Evolutionary conservation across 1,140 invertebrate genomes (phyloP).

Genomic region (Chelonus insularis): DNA sequence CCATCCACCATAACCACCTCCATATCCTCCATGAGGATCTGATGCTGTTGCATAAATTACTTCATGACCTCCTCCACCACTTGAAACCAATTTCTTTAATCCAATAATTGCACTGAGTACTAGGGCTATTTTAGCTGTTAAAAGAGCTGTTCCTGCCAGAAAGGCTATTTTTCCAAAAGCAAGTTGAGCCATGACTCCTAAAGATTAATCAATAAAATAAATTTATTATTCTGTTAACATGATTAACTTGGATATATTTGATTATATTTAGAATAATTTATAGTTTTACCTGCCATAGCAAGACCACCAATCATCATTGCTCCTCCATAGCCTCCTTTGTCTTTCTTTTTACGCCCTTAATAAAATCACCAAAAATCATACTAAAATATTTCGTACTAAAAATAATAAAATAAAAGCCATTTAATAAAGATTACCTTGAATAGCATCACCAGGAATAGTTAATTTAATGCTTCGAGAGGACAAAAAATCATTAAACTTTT

Average conservation of each 20-base stretch:
- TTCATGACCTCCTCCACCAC: constrained; percentile 60
- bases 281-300: constrained; percentile 63
- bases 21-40: constrained; percentile 54
- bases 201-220: constrained; percentile 12
- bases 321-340: constrained; percentile 56
- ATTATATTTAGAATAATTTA: neutral
- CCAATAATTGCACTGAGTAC: constrained; percentile 68
- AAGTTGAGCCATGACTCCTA: constrained; percentile 67
- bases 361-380: constrained; percentile 25
- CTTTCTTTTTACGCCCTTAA: constrained; percentile 59
- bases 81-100: constrained; percentile 64
- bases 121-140: constrained; percentile 70
- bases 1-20: constrained; percentile 57
- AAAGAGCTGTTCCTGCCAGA: constrained; percentile 67
- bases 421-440: constrained; percentile 46
- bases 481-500: constrained; percentile 53
- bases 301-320: constrained; percentile 66
- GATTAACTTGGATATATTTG: too few species aligned
- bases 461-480: constrained; percentile 53
- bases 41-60: constrained; percentile 64
- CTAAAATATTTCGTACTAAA: constrained; percentile 6
- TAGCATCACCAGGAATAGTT: constrained; percentile 54
- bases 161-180: constrained; percentile 71
- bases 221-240: too few species aligned
- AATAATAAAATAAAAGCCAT: neutral